These are phyloP conservation scores for Nothocercus nigrocapillus DNA, from an alignment of 2,113 vertebrate genomes.

Conservation along the genomic window DNA sequence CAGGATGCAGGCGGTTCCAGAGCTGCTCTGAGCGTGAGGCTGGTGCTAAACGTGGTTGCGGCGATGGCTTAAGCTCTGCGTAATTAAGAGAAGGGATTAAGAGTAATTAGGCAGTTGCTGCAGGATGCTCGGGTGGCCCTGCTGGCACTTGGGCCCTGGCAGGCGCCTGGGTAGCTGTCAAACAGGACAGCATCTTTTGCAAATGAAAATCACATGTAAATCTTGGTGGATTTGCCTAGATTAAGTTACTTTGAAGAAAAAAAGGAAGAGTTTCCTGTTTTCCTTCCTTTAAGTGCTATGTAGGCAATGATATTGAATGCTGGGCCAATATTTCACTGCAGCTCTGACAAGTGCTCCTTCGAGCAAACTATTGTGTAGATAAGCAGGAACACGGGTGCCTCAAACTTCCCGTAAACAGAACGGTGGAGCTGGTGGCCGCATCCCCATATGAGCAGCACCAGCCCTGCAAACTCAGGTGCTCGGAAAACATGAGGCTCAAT, in stretches of 20 bases:
- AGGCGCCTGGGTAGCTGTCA: too few relatives aligned
- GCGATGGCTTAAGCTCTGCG: not conserved
- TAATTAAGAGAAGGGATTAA: not conserved
- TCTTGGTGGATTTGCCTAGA: not conserved
- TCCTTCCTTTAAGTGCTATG: not conserved
- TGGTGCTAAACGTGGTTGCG: not conserved
- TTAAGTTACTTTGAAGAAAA: not conserved
- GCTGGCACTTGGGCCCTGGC: accelerated
- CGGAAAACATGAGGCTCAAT: not conserved
- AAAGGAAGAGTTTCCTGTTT: not conserved
- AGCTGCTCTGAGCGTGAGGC: not conserved
- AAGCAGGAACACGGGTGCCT: too few relatives aligned
- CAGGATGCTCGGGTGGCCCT: accelerated
- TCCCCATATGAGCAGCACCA: too few relatives aligned
- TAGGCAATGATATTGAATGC: not conserved
- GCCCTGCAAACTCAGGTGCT: accelerated
- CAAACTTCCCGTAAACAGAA: too few relatives aligned
- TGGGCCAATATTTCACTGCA: not conserved
- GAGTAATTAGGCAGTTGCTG: not conserved
- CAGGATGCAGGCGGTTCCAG: not conserved
- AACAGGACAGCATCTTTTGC: not conserved
- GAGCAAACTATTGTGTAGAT: accelerated
- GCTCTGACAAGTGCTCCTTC: not conserved
- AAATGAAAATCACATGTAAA: not conserved
- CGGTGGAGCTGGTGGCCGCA: too few relatives aligned